Evolutionary conservation across 2,888 invertebrate species (phyloP), one percentile per base, ranked within the genome.

Genomic region (Halictus ligatus): DNA sequence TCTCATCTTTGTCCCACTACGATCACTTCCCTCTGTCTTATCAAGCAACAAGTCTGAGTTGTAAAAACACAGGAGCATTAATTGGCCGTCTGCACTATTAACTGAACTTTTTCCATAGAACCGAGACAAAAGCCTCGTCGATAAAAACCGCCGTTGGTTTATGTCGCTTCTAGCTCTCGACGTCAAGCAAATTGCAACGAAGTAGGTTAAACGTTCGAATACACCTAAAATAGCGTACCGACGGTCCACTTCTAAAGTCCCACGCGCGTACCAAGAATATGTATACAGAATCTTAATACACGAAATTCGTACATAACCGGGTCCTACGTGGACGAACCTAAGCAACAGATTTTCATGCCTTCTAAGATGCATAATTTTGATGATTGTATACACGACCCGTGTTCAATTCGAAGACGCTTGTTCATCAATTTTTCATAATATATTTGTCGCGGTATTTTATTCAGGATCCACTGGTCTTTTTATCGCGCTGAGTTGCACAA

Each of bases 261-360:
- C 50, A 76, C 79, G 86, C 80, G 73, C 15, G 50, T 50, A 29
- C 73, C 75, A 18, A 2, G 25, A 35, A 29, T 21, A 8, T 8
- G 54, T 21, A 10, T 1, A 5, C 18, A 18, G 87, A 87, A 87
- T 83, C 29, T 69, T 43, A 81, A 86, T 69, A 71, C 54, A 43
- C 25, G 69, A 43, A 75, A 76, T 69, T 83, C 67, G 50, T 43
- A 75, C 80, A 58, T 64, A 50, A 71, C 58, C 46, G 25, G 29
- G 21, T 21, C 54, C 54, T n/a, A 54, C 21, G n/a, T 10, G n/a
- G n/a, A 21, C 54, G 21, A 54, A 2, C 54, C 8, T 10, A 21
- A 8, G 54, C 54, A 54, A 54, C 54, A 54, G 54, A 43, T 35
- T 35, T 35, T 35, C 35, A 35, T 35, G 5, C 35, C 35, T 35